These are phyloP conservation scores for Telmatherina bonti DNA, from an alignment of 2,797 vertebrate genomes.

Conservation along the genomic window DNA sequence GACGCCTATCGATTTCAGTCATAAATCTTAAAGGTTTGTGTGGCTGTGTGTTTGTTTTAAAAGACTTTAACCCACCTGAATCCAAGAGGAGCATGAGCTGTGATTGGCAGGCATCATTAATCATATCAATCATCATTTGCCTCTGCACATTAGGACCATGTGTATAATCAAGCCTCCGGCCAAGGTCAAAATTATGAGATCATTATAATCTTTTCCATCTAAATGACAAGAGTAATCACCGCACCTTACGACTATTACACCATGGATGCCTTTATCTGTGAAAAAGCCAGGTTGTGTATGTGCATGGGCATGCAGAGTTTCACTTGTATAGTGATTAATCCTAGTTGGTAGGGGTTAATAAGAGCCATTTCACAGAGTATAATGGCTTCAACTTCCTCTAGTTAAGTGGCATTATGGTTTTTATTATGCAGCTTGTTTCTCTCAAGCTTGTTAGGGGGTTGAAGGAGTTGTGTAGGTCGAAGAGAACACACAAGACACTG, in stretches of 20 bases:
- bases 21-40: constrained; percentile 3
- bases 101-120: constrained; percentile 76
- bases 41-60: constrained; percentile 11
- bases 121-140: constrained; percentile 79
- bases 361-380: constrained; percentile 61
- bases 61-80: constrained; percentile 50
- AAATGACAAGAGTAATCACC: constrained; percentile 74
- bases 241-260: constrained; percentile 26
- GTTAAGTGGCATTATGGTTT: constrained; percentile 64
- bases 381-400: constrained; percentile 57
- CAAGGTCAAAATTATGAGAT: constrained; percentile 80
- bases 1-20: constrained; percentile 42
- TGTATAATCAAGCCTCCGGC: constrained; percentile 72
- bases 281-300: constrained; percentile 1
- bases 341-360: constrained; percentile 74
- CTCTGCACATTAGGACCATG: constrained; percentile 68
- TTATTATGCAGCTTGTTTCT: constrained; percentile 70
- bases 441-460: constrained; percentile 62
- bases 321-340: constrained; percentile 71
- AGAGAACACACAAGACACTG: constrained; percentile 44
- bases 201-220: constrained; percentile 64
- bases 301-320: constrained; percentile 45
- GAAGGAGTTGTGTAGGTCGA: constrained; percentile 71
- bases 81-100: constrained; percentile 44
- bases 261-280: constrained; percentile 25